A percentile compares a stretch with the other conserved stretches of the same genome.
Conservation (phyloP, 2,113 vertebrate genomes). For the Sprattus sprattus region DNA sequence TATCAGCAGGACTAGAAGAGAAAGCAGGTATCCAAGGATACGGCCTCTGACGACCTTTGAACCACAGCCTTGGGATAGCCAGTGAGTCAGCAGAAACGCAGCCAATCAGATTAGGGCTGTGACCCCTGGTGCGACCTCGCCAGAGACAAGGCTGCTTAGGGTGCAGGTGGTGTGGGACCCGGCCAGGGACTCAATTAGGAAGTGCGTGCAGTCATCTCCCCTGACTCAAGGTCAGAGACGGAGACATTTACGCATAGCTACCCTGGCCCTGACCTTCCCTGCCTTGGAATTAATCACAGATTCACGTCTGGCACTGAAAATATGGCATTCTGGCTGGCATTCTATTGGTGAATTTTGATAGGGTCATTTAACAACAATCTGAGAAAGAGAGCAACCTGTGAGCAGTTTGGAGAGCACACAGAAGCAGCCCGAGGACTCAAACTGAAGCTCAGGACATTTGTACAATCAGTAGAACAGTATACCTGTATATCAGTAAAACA, state of each 20-base stretch:
- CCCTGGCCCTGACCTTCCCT: neutral
- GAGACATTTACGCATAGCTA: neutral
- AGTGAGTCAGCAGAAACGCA: conserved; percentile 52
- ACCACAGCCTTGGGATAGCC: conserved; percentile 21
- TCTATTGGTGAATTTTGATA: too few relatives aligned
- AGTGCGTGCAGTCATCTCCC: neutral
- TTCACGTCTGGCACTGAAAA: neutral
- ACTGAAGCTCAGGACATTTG: too few relatives aligned
- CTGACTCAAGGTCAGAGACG: neutral
- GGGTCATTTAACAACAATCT: too few relatives aligned
- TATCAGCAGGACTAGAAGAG: neutral
- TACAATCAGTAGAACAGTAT: too few relatives aligned
- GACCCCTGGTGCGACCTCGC: neutral
- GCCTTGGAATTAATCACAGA: neutral
- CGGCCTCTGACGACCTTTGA: conserved; percentile 31
- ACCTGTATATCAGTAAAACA: too few relatives aligned
- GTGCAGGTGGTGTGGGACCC: neutral
- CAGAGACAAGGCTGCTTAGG: neutral
- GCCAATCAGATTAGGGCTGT: conserved; percentile 49
- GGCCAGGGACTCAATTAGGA: neutral
- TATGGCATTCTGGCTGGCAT: too few relatives aligned
- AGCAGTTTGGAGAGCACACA: too few relatives aligned
- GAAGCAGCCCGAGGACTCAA: too few relatives aligned
- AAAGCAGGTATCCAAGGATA: conserved; percentile 34
- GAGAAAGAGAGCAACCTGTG: too few relatives aligned